Conservation (phyloP, 2,113 vertebrate species). For the Abramis brama region DNA sequence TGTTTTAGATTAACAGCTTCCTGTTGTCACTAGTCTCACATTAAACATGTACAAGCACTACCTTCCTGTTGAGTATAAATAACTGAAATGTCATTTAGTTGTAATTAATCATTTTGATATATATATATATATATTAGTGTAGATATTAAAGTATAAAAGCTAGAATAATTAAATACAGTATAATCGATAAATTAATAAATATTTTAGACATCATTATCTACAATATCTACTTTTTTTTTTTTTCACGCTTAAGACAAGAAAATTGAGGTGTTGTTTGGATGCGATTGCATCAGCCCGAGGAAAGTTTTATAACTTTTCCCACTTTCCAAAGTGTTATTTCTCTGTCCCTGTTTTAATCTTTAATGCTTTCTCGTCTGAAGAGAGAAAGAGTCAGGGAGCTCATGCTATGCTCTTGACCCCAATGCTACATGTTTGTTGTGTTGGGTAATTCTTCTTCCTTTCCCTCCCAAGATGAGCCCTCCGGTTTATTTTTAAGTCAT, state of each 20-base stretch:
- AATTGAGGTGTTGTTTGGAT: slow-evolving; percentile 26
- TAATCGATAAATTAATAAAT: neutral
- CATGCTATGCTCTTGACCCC: slow-evolving; percentile 65
- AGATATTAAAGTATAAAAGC: neutral
- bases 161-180: too few relatives aligned
- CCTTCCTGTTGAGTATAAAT: neutral
- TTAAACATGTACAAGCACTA: too few relatives aligned
- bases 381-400: slow-evolving; percentile 44
- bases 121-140: too few relatives aligned
- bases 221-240: too few relatives aligned
- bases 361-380: slow-evolving; percentile 31
- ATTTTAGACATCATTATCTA: neutral
- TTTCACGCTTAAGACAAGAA: slow-evolving; percentile 2
- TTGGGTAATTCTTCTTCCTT: slow-evolving; percentile 75
- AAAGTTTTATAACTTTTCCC: slow-evolving; percentile 50
- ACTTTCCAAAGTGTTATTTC: slow-evolving; percentile 48
- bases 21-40: too few relatives aligned
- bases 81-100: neutral
- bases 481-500: slow-evolving; percentile 92
- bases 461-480: slow-evolving; percentile 81
- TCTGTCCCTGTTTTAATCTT: slow-evolving; percentile 47
- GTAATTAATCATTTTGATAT: neutral
- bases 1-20: too few relatives aligned
- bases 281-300: slow-evolving; percentile 46
- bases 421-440: slow-evolving; percentile 71